phyloP scores from a whole-genome alignment of 2,113 vertebrate species.

The Ochotona curzoniae region DNA sequence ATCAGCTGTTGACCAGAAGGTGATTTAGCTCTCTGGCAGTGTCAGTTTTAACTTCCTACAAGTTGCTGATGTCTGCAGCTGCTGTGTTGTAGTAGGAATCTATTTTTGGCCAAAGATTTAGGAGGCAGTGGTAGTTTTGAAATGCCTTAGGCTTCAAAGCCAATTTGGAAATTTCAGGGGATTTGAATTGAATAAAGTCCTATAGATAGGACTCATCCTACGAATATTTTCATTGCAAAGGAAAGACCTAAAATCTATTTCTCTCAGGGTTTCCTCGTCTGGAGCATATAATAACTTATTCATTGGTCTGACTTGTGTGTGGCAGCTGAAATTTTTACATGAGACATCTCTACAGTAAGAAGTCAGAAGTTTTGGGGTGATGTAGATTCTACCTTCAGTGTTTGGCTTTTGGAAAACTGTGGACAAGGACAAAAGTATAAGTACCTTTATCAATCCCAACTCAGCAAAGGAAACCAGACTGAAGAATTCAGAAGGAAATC shows the following conservation, averaged over 20 bases:
- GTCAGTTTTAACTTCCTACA: slow-evolving; percentile 48
- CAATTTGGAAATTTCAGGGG: slow-evolving; percentile 61
- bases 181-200: slow-evolving; percentile 48
- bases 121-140: slow-evolving; percentile 28
- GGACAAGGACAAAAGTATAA: neutral
- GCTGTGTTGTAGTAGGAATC: neutral
- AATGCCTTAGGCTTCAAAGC: slow-evolving; percentile 41
- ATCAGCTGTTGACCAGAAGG: slow-evolving; percentile 40
- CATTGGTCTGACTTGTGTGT: neutral
- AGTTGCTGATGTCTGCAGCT: slow-evolving; percentile 39
- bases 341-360: neutral
- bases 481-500: neutral
- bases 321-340: neutral
- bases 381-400: neutral
- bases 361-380: neutral
- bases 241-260: slow-evolving; percentile 23
- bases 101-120: slow-evolving; percentile 63
- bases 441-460: neutral
- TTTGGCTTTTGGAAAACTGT: slow-evolving; percentile 9
- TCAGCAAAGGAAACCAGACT: neutral
- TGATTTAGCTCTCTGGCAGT: neutral
- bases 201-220: slow-evolving; percentile 54
- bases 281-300: neutral
- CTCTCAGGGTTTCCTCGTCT: neutral
- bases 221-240: slow-evolving; percentile 56